Evolutionary conservation across 1,140 invertebrate species (phyloP), one percentile per base, ranked within the genome.

Genomic region (Diploscapter pachys): DNA sequence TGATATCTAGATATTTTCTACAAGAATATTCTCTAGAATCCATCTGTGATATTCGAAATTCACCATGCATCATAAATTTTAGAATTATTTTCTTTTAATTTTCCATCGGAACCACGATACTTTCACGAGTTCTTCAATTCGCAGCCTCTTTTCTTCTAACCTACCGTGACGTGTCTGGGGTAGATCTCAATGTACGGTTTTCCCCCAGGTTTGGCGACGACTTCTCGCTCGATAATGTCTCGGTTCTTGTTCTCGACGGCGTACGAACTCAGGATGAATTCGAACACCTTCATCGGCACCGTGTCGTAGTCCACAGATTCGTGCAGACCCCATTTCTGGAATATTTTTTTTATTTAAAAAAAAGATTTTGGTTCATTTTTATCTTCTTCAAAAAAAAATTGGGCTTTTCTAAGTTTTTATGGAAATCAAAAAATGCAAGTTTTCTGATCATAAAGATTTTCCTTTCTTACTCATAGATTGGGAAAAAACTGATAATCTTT

Each of bases 131-230:
- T 52, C 5, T 77, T 78, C 51, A 53, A 49, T 6, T 80, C 8
- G 9, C 54, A 64, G 50, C n/a, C n/a, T 51, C 53, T 61, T 63
- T 8, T 31, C 13, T 54, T 31, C n/a, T 51, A 49, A 55, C 63
- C 65, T 72, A 83, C 81, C 64, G 81, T 71, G 51, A 83, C 31
- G 31, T 73, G 49, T 48, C 80, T 54, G 4, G 81, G 82, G 59
- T 83, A 83, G 3, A 83, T 65, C 71, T 82, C 48, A 84, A 64
- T 49, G 72, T 66, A 4, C 51, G 11, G 3, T 77, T 57, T 48
- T 62, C 53, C 48, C 57, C 31, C 61, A 31, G 31, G 31, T 31
- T 31, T 81, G 48, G 62, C 11, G 53, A 83, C 74, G 31, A 84
- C 82, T 3, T 57, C 56, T 11, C 82, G 63, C 31, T 50, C 0